phyloP scores from a whole-genome alignment of 2,113 vertebrate genomes.

The Sminthopsis crassicaudata region DNA sequence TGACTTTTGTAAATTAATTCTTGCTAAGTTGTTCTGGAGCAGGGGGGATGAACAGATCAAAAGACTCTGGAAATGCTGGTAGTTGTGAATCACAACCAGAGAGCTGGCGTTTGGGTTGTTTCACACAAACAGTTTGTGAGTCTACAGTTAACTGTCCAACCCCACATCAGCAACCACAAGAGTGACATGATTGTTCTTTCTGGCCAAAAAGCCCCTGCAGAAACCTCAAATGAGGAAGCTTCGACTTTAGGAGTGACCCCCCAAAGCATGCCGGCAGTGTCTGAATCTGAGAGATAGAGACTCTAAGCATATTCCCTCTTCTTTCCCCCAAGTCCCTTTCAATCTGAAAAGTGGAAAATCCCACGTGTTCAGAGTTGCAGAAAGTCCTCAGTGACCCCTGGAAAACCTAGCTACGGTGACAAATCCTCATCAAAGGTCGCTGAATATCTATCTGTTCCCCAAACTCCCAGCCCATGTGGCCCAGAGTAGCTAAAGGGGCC shows the following conservation, averaged over 20 bases:
- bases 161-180: background rate
- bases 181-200: background rate
- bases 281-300: background rate
- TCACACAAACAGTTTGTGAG: background rate
- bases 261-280: too few species aligned
- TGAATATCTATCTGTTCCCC: background rate
- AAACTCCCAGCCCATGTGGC: background rate
- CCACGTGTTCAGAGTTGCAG: slow-evolving; percentile 10
- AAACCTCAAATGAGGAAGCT: background rate
- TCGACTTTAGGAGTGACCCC: accelerated
- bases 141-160: background rate
- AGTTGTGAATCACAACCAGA: background rate
- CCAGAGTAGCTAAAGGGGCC: background rate
- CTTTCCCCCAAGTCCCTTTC: background rate
- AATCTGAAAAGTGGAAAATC: background rate
- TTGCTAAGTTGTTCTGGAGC: background rate
- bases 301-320: background rate
- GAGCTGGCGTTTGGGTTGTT: background rate
- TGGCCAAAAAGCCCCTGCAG: background rate
- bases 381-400: background rate
- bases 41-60: background rate
- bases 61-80: background rate
- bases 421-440: background rate
- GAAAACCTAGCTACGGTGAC: background rate
- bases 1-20: background rate